phyloP scores from a whole-genome alignment of 2,888 invertebrate species.

The Watsonalla binaria region DNA sequence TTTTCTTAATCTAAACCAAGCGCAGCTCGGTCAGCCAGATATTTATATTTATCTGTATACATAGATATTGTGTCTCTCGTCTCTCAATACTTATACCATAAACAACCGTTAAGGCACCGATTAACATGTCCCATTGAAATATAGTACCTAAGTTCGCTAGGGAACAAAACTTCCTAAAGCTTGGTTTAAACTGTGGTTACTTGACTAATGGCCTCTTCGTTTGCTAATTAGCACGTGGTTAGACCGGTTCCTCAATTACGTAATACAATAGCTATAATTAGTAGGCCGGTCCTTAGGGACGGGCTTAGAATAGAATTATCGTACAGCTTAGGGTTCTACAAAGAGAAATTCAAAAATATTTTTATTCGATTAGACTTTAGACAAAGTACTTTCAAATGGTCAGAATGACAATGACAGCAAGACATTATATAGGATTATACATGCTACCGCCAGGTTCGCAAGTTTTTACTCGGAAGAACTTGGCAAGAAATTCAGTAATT shows the following conservation, averaged over 20 bases:
- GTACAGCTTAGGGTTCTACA: no score
- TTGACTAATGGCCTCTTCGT: background rate
- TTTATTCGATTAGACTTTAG: no score
- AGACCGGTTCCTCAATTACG: background rate
- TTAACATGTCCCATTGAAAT: background rate
- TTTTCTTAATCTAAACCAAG: no score
- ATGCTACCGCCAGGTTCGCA: no score
- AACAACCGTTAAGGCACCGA: background rate
- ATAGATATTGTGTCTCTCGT: no score
- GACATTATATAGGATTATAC: no score
- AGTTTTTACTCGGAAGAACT: no score
- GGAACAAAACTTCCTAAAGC: conserved; percentile 3
- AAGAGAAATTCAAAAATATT: no score
- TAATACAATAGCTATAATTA: background rate
- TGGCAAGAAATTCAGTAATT: no score
- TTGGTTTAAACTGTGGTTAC: conserved; percentile 9
- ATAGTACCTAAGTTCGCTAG: background rate
- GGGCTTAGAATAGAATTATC: background rate
- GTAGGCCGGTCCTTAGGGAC: background rate
- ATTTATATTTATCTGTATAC: background rate
- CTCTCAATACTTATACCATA: background rate
- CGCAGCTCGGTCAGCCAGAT: no score
- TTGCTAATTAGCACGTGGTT: conserved; percentile 1
- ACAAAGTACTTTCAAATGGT: no score
- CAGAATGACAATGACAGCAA: no score